phyloP scores from a whole-genome alignment of 2,113 vertebrate genomes.

The Mus spicilegus region DNA sequence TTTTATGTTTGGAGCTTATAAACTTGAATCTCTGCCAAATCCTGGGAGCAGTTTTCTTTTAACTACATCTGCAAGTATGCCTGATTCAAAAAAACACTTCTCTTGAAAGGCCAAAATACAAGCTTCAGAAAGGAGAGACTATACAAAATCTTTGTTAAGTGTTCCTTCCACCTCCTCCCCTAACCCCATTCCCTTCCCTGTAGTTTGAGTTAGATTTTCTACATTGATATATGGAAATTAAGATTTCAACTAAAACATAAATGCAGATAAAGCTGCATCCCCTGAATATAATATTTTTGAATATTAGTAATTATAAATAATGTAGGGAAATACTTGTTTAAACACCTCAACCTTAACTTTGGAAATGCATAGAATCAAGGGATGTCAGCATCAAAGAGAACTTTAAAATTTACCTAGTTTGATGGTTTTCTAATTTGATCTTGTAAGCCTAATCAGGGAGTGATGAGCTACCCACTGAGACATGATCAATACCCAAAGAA shows the following conservation, averaged over 20 bases:
- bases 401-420: background rate
- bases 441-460: background rate
- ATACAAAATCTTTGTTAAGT: background rate
- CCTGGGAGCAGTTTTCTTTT: slow-evolving; percentile 41
- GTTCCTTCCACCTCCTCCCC: background rate
- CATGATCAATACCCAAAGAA: background rate
- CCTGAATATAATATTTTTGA: slow-evolving; percentile 7
- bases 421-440: background rate
- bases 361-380: background rate
- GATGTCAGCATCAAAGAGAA: background rate
- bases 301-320: background rate
- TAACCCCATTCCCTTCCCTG: background rate
- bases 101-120: slow-evolving; percentile 27
- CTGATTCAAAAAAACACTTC: slow-evolving; percentile 23
- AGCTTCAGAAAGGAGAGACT: slow-evolving; percentile 37
- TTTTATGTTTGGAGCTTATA: background rate
- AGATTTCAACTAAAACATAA: background rate
- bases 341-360: slow-evolving; percentile 5
- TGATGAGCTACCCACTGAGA: background rate
- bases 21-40: slow-evolving; percentile 47
- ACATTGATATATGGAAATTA: background rate
- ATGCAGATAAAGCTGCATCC: background rate
- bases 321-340: slow-evolving; percentile 32
- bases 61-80: background rate
- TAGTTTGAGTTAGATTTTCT: background rate